Conservation (phyloP, 2,888 invertebrate species). For the Tribolium freemani region DNA sequence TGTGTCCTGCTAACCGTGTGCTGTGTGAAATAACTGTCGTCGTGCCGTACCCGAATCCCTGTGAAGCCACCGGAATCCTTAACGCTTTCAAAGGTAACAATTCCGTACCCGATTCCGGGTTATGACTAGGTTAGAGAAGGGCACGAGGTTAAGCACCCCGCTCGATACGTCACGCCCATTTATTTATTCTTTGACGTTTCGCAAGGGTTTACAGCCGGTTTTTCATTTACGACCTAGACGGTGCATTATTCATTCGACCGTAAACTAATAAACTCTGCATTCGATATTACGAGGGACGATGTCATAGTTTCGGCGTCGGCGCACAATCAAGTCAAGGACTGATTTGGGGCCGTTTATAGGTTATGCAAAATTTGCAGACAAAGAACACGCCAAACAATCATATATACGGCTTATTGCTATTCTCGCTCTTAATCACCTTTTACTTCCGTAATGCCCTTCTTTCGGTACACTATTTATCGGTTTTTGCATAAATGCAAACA, state of each 20-base stretch:
- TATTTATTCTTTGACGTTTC: slow-evolving; percentile 24
- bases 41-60: slow-evolving; percentile 55
- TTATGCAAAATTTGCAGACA: not conserved
- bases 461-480: not conserved
- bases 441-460: not conserved
- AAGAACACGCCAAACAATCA: not conserved
- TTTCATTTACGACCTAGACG: slow-evolving; percentile 6
- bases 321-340: not conserved
- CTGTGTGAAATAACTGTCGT: slow-evolving; percentile 59
- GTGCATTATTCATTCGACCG: not conserved
- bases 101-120: slow-evolving; percentile 52
- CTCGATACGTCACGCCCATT: slow-evolving; percentile 62
- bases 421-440: too few relatives aligned
- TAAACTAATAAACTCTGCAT: slow-evolving; percentile 30
- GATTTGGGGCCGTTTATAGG: not conserved
- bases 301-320: slow-evolving; percentile 30
- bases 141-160: slow-evolving; percentile 64
- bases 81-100: slow-evolving; percentile 56
- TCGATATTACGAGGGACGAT: slow-evolving; percentile 9
- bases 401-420: too few relatives aligned
- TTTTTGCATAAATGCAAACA: slow-evolving; percentile 10
- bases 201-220: slow-evolving; percentile 19
- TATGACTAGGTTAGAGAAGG: slow-evolving; percentile 64
- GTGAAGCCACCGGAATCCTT: slow-evolving; percentile 50
- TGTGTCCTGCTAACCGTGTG: slow-evolving; percentile 67